These are phyloP conservation scores for Tenrec ecaudatus DNA, from an alignment of 2,113 vertebrate species.

Conservation along the genomic window DNA sequence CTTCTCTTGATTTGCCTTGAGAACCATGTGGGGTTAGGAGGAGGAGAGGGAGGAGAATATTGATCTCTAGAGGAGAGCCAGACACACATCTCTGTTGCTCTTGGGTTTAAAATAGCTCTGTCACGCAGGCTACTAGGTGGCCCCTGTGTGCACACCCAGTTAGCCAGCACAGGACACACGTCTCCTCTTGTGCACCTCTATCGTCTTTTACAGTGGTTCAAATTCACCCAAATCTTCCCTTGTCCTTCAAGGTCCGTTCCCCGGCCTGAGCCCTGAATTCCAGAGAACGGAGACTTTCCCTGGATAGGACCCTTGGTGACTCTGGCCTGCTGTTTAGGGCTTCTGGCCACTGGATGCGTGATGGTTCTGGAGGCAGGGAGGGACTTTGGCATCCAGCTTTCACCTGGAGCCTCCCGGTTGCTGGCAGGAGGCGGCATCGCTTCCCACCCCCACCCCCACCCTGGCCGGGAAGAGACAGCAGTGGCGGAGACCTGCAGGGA, in stretches of 20 bases:
- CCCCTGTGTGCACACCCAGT: fast-evolving
- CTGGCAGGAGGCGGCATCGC: background rate
- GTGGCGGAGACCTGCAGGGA: background rate
- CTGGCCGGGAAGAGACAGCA: background rate
- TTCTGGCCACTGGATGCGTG: background rate
- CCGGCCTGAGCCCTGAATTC: background rate
- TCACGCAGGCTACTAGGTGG: background rate
- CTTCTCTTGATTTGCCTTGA: conserved; percentile 26
- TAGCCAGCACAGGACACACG: background rate
- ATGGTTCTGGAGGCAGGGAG: background rate
- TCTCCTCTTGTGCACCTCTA: background rate
- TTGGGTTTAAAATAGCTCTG: background rate
- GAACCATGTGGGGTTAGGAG: background rate
- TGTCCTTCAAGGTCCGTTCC: background rate
- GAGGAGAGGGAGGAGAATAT: background rate
- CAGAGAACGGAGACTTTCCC: background rate
- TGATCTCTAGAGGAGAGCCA: background rate
- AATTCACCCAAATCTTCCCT: background rate
- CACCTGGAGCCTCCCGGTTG: background rate
- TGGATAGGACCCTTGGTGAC: background rate
- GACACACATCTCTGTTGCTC: background rate
- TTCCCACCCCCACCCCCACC: too few relatives aligned
- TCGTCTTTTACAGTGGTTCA: background rate
- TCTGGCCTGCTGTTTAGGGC: background rate
- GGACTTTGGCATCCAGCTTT: background rate